Percentiles rank a stretch among this genome's conserved stretches.
These are phyloP conservation scores for Mechanitis messenoides DNA, from an alignment of 2,888 invertebrate genomes.

Conservation along the genomic window DNA sequence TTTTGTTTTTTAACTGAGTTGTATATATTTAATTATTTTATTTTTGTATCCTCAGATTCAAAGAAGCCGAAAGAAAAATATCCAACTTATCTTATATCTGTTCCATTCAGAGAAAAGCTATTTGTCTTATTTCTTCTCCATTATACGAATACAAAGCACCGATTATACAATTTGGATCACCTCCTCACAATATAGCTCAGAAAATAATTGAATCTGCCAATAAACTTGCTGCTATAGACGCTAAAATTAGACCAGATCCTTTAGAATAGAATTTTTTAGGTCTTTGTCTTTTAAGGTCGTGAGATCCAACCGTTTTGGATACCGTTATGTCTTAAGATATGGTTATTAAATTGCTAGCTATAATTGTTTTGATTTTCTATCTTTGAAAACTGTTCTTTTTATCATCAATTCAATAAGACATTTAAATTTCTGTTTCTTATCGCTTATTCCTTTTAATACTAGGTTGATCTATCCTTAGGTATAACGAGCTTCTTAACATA, in stretches of 20 bases:
- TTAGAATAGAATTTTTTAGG: not conserved
- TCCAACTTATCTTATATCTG: conserved; percentile 35
- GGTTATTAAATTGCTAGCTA: too few relatives aligned
- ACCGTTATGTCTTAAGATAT: too few relatives aligned
- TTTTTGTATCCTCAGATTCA: conserved; percentile 38
- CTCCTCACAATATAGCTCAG: conserved; percentile 46
- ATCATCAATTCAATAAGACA: too few relatives aligned
- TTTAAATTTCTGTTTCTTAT: too few relatives aligned
- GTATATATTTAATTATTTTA: not conserved
- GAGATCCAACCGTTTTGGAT: too few relatives aligned
- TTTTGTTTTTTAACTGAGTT: conserved; percentile 16
- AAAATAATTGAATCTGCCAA: conserved; percentile 41
- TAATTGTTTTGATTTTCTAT: too few relatives aligned
- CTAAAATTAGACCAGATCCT: not conserved
- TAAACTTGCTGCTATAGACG: conserved; percentile 28
- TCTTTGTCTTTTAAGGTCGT: too few relatives aligned
- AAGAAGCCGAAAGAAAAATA: conserved; percentile 41
- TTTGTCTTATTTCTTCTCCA: conserved; percentile 38
- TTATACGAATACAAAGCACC: conserved; percentile 49
- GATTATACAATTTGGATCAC: conserved; percentile 42
- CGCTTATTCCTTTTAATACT: too few relatives aligned
- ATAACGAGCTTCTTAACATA: too few relatives aligned
- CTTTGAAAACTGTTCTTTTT: too few relatives aligned
- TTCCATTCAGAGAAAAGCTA: conserved; percentile 43
- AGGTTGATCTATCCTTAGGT: too few relatives aligned